Percentiles rank a stretch among this genome's conserved stretches.
Conservation (phyloP, 2,888 invertebrate species). For the Pterostichus madidus region DNA sequence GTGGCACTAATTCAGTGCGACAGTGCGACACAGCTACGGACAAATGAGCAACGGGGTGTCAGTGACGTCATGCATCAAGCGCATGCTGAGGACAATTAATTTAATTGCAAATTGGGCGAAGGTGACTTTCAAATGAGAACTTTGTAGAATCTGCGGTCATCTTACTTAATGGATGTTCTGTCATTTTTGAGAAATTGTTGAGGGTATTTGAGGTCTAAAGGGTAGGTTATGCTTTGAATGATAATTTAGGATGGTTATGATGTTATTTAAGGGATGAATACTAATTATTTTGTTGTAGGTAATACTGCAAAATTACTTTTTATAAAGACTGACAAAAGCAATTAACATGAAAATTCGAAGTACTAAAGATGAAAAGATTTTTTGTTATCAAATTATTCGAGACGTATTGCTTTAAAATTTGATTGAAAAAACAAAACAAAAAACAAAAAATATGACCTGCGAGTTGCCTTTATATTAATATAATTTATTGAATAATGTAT, state of each 20-base stretch:
- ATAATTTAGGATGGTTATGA: slow-evolving; percentile 9
- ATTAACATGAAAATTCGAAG: too few relatives aligned
- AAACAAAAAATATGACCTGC: too few relatives aligned
- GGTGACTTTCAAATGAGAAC: slow-evolving; percentile 1
- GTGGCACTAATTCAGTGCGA: slow-evolving; percentile 44
- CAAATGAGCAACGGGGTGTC: slow-evolving; percentile 52
- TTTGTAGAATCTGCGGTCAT: slow-evolving; percentile 13
- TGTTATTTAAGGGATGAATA: slow-evolving; percentile 15
- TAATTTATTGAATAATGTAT: too few relatives aligned
- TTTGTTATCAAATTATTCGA: too few relatives aligned
- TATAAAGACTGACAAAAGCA: too few relatives aligned
- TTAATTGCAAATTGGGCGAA: slow-evolving; percentile 29
- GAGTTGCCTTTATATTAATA: too few relatives aligned
- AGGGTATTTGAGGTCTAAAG: slow-evolving; percentile 29
- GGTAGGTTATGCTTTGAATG: slow-evolving; percentile 31
- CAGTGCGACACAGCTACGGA: slow-evolving; percentile 18
- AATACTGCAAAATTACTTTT: too few relatives aligned
- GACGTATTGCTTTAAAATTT: too few relatives aligned
- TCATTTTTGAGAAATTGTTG: slow-evolving; percentile 10
- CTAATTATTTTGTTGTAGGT: slow-evolving; percentile 5
- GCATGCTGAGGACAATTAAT: slow-evolving; percentile 44
- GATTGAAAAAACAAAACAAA: too few relatives aligned
- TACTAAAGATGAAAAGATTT: too few relatives aligned
- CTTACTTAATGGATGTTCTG: slow-evolving; percentile 33
- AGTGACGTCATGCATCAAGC: slow-evolving; percentile 34